phyloP scores from a whole-genome alignment of 1,140 invertebrate species.

The Lepidostoma basale region DNA sequence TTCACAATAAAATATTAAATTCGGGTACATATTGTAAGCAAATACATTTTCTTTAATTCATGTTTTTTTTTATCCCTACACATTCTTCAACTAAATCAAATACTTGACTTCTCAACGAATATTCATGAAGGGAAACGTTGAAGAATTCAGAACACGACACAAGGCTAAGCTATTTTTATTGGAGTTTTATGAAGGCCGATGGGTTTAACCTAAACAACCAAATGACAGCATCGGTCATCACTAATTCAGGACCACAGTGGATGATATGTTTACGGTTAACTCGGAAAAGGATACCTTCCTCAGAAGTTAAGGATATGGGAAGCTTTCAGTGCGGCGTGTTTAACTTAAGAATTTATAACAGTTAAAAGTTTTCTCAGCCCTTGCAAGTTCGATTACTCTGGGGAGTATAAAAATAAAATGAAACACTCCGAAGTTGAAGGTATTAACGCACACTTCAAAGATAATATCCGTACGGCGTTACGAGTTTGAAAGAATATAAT shows the following conservation, averaged over 20 bases:
- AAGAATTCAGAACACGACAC: not conserved
- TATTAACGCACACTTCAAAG: no score
- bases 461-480: no score
- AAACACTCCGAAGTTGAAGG: no score
- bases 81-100: no score
- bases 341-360: constrained; percentile 5
- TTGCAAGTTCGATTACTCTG: not conserved
- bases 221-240: constrained; percentile 4
- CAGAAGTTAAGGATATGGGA: not conserved
- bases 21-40: no score
- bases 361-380: constrained; percentile 1
- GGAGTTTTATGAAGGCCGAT: not conserved
- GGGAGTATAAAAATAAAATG: not conserved
- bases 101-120: no score
- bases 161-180: not conserved
- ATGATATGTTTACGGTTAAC: not conserved
- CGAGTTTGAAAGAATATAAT: no score
- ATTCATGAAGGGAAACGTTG: no score
- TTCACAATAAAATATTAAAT: no score
- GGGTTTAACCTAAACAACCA: not conserved
- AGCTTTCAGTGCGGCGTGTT: not conserved
- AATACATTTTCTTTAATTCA: no score
- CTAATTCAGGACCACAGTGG: constrained; percentile 10
- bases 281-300: not conserved
- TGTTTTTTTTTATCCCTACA: no score